Conservation (phyloP, 2,888 invertebrate genomes). For the Hesperia comma region DNA sequence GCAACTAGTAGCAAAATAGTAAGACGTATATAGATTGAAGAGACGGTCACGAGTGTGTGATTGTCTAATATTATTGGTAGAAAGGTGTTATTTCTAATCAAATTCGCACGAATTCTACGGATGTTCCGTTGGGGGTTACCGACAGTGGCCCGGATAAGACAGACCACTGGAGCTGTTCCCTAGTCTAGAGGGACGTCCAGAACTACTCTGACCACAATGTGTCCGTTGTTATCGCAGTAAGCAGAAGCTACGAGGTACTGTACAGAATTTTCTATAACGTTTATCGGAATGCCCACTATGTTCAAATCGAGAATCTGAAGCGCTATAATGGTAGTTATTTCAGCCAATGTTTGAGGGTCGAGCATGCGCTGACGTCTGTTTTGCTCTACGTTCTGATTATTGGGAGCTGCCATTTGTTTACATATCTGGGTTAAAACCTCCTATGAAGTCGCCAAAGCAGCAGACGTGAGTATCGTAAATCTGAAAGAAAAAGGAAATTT, state of each 20-base stretch:
- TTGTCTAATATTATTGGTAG: not conserved
- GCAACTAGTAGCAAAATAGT: not conserved
- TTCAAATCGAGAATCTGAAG: not conserved
- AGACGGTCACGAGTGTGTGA: not conserved
- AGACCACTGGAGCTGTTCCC: not conserved
- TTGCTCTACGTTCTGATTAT: not conserved
- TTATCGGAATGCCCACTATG: not conserved
- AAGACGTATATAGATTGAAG: not conserved
- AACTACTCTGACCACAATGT: not conserved
- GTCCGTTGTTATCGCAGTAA: not conserved
- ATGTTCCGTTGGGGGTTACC: not conserved
- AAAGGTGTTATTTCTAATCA: not conserved
- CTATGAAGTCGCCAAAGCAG: not conserved
- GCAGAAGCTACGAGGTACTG: not conserved
- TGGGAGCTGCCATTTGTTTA: slow-evolving; percentile 3
- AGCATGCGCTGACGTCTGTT: not conserved
- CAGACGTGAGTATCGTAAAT: not conserved
- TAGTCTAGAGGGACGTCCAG: slow-evolving; percentile 3
- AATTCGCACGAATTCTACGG: not conserved
- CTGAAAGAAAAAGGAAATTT: slow-evolving; percentile 6
- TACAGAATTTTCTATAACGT: not conserved
- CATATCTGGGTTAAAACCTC: not conserved
- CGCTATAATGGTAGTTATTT: not conserved
- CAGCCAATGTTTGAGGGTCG: not conserved
- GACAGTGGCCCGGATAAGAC: not conserved